A percentile compares a stretch with the other conserved stretches of the same genome.
These are phyloP conservation scores for Spinus pinus DNA, from an alignment of 2,797 vertebrate species.

Conservation along the genomic window DNA sequence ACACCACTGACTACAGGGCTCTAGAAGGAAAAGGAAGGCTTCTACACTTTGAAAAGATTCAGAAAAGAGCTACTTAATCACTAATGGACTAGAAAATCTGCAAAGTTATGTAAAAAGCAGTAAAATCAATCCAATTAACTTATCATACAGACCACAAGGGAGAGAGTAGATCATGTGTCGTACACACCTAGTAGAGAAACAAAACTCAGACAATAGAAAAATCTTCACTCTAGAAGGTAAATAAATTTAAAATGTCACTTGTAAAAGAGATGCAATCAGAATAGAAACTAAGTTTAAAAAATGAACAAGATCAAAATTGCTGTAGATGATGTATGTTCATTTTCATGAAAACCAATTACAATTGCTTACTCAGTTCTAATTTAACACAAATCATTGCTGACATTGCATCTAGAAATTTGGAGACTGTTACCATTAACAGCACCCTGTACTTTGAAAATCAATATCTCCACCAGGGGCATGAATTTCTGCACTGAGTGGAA, in stretches of 20 bases:
- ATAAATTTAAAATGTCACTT: not conserved
- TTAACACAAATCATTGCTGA: not conserved
- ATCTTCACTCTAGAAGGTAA: not conserved
- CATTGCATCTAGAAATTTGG: not conserved
- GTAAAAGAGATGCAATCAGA: not conserved
- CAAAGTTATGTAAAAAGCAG: not conserved
- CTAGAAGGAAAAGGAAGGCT: not conserved
- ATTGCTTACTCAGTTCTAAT: not conserved
- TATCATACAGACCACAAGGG: not conserved
- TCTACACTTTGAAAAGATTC: not conserved
- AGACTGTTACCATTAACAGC: not conserved
- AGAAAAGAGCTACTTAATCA: not conserved
- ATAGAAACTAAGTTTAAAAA: not conserved
- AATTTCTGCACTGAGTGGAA: not conserved
- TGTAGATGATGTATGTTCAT: not conserved
- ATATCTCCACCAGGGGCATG: not conserved
- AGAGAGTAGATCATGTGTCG: rapidly evolving
- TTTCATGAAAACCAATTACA: not conserved
- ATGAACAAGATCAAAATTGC: not conserved
- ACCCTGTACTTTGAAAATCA: not conserved
- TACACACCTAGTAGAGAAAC: not conserved
- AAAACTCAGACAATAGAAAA: not conserved
- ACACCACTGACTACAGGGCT: not conserved
- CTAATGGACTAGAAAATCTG: not conserved
- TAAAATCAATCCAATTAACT: not conserved